These are phyloP conservation scores for Eubucco bourcierii DNA, from an alignment of 2,113 vertebrate species.

Conservation along the genomic window DNA sequence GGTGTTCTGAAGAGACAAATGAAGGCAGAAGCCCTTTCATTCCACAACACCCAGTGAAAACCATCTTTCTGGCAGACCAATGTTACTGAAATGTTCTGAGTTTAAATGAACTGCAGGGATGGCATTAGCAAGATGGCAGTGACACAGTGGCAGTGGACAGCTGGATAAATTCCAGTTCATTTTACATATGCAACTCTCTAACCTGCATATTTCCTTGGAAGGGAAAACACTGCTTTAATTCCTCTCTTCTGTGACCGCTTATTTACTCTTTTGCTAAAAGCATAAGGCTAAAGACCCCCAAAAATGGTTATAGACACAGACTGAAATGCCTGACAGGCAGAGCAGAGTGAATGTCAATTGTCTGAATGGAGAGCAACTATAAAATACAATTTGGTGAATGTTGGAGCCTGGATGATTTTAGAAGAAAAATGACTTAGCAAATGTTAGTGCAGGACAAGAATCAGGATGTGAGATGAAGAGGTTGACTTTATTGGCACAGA, in stretches of 20 bases:
- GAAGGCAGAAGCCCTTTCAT: neutral
- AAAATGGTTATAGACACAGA: neutral
- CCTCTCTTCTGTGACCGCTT: neutral
- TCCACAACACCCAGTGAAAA: neutral
- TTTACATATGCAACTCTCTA: neutral
- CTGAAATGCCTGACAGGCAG: neutral
- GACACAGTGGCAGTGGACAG: constrained; percentile 20
- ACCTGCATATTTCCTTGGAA: neutral
- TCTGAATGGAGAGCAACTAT: neutral
- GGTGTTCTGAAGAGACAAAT: neutral
- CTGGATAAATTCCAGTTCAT: neutral
- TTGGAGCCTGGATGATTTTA: no score
- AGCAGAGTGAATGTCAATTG: neutral
- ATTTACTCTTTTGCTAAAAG: neutral
- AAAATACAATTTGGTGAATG: neutral
- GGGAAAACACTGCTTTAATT: neutral
- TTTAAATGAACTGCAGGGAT: constrained; percentile 10
- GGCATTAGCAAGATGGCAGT: constrained; percentile 13
- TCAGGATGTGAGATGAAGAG: no score
- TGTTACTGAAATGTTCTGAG: neutral
- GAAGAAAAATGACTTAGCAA: no score
- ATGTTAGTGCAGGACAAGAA: no score
- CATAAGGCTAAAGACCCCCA: neutral
- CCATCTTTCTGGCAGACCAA: neutral
- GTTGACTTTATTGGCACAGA: no score